phyloP scores from a whole-genome alignment of 1,140 invertebrate genomes.

The Drosophila chauvacae region DNA sequence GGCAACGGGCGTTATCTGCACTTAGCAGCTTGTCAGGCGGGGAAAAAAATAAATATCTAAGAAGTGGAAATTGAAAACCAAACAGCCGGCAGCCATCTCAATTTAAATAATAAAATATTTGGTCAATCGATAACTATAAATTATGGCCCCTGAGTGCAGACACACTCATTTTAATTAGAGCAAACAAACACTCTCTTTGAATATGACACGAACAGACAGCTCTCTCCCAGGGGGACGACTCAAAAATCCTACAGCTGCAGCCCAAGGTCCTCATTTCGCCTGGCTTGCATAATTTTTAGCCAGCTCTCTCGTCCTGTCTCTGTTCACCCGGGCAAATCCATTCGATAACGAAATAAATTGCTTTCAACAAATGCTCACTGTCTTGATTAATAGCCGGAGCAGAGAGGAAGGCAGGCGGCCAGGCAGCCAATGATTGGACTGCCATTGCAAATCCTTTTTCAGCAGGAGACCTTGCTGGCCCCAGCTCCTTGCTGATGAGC shows the following conservation, averaged over 20 bases:
- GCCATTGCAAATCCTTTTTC: slow-evolving; percentile 38
- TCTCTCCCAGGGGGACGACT: slow-evolving; percentile 7
- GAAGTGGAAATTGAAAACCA: slow-evolving; percentile 34
- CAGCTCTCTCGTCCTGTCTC: slow-evolving; percentile 4
- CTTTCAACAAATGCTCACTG: slow-evolving; percentile 78
- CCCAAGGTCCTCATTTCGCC: slow-evolving; percentile 24
- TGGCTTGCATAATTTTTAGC: slow-evolving; percentile 61
- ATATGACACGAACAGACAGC: slow-evolving; percentile 15
- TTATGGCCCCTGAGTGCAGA: slow-evolving; percentile 20
- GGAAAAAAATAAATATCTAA: neutral
- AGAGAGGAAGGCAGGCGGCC: slow-evolving; percentile 37
- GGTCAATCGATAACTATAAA: slow-evolving; percentile 60
- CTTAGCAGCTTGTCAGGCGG: slow-evolving; percentile 15
- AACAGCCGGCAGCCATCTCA: slow-evolving; percentile 35
- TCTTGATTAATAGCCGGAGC: slow-evolving; percentile 71
- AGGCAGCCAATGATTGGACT: slow-evolving; percentile 40
- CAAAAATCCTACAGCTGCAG: slow-evolving; percentile 18
- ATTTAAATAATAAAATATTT: slow-evolving; percentile 68
- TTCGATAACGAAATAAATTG: slow-evolving; percentile 81
- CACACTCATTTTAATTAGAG: slow-evolving; percentile 46
- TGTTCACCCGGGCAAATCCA: slow-evolving; percentile 44
- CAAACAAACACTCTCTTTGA: slow-evolving; percentile 29
- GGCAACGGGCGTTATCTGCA: slow-evolving; percentile 21
- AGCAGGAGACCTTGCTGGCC: slow-evolving; percentile 11
- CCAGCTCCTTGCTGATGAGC: slow-evolving; percentile 66